Evolutionary conservation across 1,140 invertebrate species (phyloP), one percentile per base, ranked within the genome.

Genomic region (Drosophila kurseongensis): DNA sequence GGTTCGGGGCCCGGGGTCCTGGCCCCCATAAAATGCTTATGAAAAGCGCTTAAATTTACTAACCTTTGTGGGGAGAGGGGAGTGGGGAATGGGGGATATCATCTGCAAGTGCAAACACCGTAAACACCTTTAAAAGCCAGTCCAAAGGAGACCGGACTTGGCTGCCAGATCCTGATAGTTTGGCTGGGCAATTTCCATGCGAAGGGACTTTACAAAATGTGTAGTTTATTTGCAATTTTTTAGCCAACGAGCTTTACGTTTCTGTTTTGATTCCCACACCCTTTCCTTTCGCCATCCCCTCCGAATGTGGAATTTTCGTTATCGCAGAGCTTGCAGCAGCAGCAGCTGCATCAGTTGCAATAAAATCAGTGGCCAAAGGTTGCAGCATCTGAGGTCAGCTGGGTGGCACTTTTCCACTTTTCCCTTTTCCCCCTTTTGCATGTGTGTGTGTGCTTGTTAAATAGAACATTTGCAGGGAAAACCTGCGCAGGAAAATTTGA

Each of bases 281-380:
- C 13, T 16, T 32, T 14, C 27, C 47, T 0, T 13, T 32, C 2
- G 29, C 42, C 41, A 2, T 32, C 38, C 40, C 42, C 23, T 18
- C 12, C 51, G 83, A 72, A 83, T 88, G 76, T 88, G 84, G 65
- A 82, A 88, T 88, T 88, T 85, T 82, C 75, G 83, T 88, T 88
- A 88, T 88, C 83, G 84, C 79, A 80, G 61, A 60, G 65, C 75
- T 80, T 85, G 81, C 81, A 84, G 83, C 83, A 83, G 83, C 80
- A 71, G 76, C 83, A 88, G 75, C 79, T 85, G 81, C 80, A 83
- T 66, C 79, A 83, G 80, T 63, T 83, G 80, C 81, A 85, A 85
- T 89, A 88, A 88, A 88, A 88, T 88, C 83, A 88, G 83, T 89
- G 83, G 83, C 83, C 83, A 88, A 88, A 88, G 83, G 83, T 83